These are phyloP conservation scores for Melanogrammus aeglefinus DNA, from an alignment of 2,797 vertebrate genomes.

Conservation along the genomic window DNA sequence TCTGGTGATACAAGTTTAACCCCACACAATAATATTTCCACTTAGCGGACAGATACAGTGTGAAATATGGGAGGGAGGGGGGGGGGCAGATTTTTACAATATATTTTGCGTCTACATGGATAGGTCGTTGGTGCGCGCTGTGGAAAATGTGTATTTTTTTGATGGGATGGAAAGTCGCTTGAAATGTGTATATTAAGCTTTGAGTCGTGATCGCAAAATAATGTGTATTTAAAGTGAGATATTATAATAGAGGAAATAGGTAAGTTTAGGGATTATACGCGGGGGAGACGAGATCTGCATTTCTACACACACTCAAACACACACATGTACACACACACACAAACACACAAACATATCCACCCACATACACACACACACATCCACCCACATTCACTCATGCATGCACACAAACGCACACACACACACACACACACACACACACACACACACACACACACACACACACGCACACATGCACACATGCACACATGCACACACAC, in stretches of 20 bases:
- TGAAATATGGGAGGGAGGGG: slow-evolving; percentile 37
- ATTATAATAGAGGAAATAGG: slow-evolving; percentile 43
- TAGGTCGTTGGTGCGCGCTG: slow-evolving; percentile 22
- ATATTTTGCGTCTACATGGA: not conserved
- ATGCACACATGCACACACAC: not conserved
- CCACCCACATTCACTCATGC: slow-evolving; percentile 45
- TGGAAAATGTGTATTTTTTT: slow-evolving; percentile 16
- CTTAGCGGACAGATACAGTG: slow-evolving; percentile 47
- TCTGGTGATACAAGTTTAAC: slow-evolving; percentile 38
- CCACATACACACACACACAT: not conserved
- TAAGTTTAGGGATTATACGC: slow-evolving; percentile 53
- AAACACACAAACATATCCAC: not conserved
- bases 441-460: slow-evolving; percentile 21
- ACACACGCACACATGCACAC: slow-evolving; percentile 1
- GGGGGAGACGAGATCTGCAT: slow-evolving; percentile 51
- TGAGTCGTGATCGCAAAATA: slow-evolving; percentile 14
- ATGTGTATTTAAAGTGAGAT: not conserved
- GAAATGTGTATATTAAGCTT: slow-evolving; percentile 21
- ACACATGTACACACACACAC: slow-evolving; percentile 11
- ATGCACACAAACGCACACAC: no score
- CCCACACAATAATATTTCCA: slow-evolving; percentile 63
- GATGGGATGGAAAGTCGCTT: not conserved
- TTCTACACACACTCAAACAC: slow-evolving; percentile 39
- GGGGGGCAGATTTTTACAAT: slow-evolving; percentile 34
- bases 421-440: slow-evolving; percentile 31